Evolutionary conservation across 2,113 vertebrate genomes (phyloP).

Genomic region (Albula goreensis): DNA sequence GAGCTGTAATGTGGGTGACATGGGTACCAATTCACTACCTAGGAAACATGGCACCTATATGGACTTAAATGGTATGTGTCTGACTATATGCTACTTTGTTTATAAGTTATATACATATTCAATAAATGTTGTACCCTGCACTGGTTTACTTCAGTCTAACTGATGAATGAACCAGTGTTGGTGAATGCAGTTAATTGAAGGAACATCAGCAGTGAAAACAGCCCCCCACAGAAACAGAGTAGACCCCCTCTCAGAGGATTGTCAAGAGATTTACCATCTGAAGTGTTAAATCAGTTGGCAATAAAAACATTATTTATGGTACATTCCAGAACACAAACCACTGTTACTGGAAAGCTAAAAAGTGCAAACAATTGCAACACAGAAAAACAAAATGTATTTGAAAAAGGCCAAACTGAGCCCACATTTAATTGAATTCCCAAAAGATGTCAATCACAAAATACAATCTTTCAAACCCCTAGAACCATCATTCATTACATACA

Average conservation of each 20-base stretch:
- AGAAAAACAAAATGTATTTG: conserved; percentile 36
- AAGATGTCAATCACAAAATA: conserved; percentile 70
- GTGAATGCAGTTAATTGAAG: neutral
- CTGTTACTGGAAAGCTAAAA: neutral
- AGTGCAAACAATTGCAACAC: conserved; percentile 30
- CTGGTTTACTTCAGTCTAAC: neutral
- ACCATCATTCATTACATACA: neutral
- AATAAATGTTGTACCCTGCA: neutral
- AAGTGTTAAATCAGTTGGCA: neutral
- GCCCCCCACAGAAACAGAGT: neutral
- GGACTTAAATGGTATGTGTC: too few relatives aligned
- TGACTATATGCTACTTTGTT: neutral
- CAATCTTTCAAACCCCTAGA: conserved; percentile 61
- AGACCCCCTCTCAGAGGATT: neutral
- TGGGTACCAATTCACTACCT: too few relatives aligned
- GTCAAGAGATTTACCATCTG: neutral
- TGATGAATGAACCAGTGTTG: neutral
- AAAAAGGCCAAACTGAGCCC: conserved; percentile 67
- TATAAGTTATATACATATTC: neutral
- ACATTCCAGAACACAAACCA: neutral
- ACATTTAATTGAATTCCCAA: conserved; percentile 68
- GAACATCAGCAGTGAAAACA: neutral
- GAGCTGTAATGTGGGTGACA: too few relatives aligned
- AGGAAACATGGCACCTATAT: too few relatives aligned
- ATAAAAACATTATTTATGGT: neutral